A percentile compares a stretch with the other conserved stretches of the same genome.
phyloP scores from a whole-genome alignment of 2,888 invertebrate genomes.

The Salticus scenicus region DNA sequence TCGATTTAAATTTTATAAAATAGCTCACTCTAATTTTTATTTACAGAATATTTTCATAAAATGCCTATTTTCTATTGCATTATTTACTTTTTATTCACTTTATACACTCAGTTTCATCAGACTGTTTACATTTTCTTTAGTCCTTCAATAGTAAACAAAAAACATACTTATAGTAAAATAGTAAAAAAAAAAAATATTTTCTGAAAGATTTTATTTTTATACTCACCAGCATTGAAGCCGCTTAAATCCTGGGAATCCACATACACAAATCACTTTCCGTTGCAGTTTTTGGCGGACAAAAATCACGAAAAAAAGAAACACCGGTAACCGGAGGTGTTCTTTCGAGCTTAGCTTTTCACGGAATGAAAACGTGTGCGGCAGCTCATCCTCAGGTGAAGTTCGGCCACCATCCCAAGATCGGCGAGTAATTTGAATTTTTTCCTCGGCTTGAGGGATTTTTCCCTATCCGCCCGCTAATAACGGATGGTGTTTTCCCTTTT shows the following conservation, averaged over 20 bases:
- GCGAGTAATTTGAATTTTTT: conserved; percentile 14
- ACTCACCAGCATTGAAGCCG: background rate
- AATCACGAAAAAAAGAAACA: background rate
- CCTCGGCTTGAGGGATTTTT: background rate
- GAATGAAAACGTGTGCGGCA: background rate
- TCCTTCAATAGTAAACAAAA: too few species aligned
- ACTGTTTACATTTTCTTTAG: too few species aligned
- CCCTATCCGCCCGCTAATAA: conserved; percentile 19
- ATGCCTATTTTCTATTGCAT: too few species aligned
- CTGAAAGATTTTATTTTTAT: background rate
- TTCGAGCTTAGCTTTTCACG: background rate
- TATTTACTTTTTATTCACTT: too few species aligned
- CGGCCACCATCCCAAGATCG: conserved; percentile 6
- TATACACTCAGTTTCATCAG: too few species aligned
- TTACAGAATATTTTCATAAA: too few species aligned
- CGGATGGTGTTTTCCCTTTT: conserved; percentile 5
- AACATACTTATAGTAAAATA: too few species aligned
- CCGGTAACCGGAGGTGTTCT: conserved; percentile 1
- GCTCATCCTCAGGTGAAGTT: conserved; percentile 17
- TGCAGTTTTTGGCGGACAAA: background rate
- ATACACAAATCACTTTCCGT: background rate
- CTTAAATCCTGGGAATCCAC: background rate
- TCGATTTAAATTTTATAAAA: too few species aligned
- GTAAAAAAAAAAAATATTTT: too few species aligned
- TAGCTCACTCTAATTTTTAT: too few species aligned